Evolutionary conservation across 1,140 invertebrate genomes (phyloP), one percentile per base, ranked within the genome.

Genomic region (Lepidotrigona ventralis): DNA sequence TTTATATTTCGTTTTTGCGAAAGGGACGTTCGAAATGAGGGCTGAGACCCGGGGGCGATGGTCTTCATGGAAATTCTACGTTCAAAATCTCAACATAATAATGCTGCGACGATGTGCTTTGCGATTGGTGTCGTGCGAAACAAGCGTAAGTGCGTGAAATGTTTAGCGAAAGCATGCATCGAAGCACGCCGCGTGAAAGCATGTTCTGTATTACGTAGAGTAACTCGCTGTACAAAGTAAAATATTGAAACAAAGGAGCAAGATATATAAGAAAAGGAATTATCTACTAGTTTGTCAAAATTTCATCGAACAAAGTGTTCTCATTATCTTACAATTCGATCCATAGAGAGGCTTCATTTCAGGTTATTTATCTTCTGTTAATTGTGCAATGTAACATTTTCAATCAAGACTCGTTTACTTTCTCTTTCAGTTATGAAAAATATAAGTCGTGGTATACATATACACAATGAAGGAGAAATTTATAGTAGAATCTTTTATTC

Each of bases 71-170:
- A 79, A 68, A n/a, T 26, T 66, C 39, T 8, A 46, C 64, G 74
- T 75, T 82, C 73, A 69, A 33, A 26, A 15, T 73, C 26, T 74
- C 39, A 81, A 79, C 70, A 79, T 82, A 83, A 75, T 74, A 77
- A 81, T 81, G 90, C 73, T 79, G 79, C 54, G 68, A 85, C 68
- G 81, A 84, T 79, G 81, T 85, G 83, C 72, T 83, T 33, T 85
- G 82, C 76, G 70, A 90, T 70, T 89, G 88, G 87, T 85, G 86
- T 90, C 85, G 88, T 90, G 89, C 90, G 90, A 88, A 85, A 89
- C 64, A 92, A 91, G 89, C 90, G 78, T 80, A 84, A 84, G 81
- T 89, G 86, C 87, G 60, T 88, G 70, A 73, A 86, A 89, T 64
- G 77, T 81, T 86, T 79, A 85, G 74, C 86, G 63, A 84, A 53